Conservation (phyloP, 2,113 vertebrate genomes). For the Solenodon paradoxus region DNA sequence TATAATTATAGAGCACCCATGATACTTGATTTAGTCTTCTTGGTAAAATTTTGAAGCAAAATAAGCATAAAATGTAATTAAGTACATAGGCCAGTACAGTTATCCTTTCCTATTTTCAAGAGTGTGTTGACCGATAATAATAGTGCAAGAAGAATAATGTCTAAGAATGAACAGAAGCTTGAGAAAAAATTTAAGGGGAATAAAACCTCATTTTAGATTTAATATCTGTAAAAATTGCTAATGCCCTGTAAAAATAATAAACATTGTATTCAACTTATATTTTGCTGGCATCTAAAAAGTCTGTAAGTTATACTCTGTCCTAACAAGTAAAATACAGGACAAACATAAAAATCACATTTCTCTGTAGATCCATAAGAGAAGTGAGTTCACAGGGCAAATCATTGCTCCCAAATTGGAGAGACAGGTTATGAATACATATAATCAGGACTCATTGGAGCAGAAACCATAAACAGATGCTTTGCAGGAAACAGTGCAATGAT, state of each 20-base stretch:
- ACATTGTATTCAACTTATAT: neutral
- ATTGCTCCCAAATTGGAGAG: neutral
- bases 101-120: neutral
- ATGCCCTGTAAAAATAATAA: neutral
- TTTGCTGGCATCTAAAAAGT: neutral
- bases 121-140: neutral
- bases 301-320: neutral
- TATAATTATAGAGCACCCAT: neutral
- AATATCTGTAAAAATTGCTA: neutral
- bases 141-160: neutral
- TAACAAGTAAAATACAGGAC: neutral
- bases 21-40: neutral
- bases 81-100: neutral
- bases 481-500: no score
- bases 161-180: neutral
- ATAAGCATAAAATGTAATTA: neutral
- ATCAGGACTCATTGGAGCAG: neutral
- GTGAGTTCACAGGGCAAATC: neutral
- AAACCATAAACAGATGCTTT: neutral
- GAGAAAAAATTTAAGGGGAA: neutral
- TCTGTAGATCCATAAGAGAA: neutral
- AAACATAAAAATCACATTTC: neutral
- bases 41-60: neutral
- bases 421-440: neutral
- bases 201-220: neutral